A percentile compares a stretch with the other conserved stretches of the same genome.
Evolutionary conservation across 2,888 invertebrate species (phyloP).

Genomic region (Mycogona germanica): DNA sequence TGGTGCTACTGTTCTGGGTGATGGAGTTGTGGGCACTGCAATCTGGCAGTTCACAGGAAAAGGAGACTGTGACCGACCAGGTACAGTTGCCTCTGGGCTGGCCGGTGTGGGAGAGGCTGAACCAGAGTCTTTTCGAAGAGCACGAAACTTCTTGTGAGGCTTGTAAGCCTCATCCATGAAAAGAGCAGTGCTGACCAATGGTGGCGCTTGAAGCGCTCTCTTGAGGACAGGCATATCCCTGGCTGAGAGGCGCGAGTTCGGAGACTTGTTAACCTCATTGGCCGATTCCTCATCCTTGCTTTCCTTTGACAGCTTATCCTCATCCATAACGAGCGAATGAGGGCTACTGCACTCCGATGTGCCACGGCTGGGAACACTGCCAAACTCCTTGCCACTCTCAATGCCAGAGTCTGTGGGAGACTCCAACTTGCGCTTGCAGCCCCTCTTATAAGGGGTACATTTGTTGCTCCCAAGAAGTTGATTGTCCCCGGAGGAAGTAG

Average conservation of each 20-base stretch:
- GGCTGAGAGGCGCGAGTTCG: no score
- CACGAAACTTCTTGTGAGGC: slow-evolving; percentile 86
- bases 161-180: slow-evolving; percentile 92
- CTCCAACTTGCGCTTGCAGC: slow-evolving; percentile 65
- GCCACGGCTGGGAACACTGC: slow-evolving; percentile 54
- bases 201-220: slow-evolving; percentile 82
- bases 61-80: neutral
- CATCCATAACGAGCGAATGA: slow-evolving; percentile 38
- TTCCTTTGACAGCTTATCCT: slow-evolving; percentile 45
- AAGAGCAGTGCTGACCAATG: slow-evolving; percentile 68
- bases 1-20: slow-evolving; percentile 12
- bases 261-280: slow-evolving; percentile 23
- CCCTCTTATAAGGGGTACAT: slow-evolving; percentile 48
- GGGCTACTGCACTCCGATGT: slow-evolving; percentile 77
- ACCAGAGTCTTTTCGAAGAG: slow-evolving; percentile 22
- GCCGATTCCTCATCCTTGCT: no score
- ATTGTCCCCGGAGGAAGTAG: slow-evolving; percentile 10
- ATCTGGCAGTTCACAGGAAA: slow-evolving; percentile 19
- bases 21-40: slow-evolving; percentile 20
- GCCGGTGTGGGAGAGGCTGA: neutral
- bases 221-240: slow-evolving; percentile 91
- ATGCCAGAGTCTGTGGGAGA: slow-evolving; percentile 89
- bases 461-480: no score
- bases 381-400: slow-evolving; percentile 81
- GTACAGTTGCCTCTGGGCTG: neutral